Evolutionary conservation across 2,113 vertebrate species (phyloP).

Genomic region (Chaenocephalus aceratus): DNA sequence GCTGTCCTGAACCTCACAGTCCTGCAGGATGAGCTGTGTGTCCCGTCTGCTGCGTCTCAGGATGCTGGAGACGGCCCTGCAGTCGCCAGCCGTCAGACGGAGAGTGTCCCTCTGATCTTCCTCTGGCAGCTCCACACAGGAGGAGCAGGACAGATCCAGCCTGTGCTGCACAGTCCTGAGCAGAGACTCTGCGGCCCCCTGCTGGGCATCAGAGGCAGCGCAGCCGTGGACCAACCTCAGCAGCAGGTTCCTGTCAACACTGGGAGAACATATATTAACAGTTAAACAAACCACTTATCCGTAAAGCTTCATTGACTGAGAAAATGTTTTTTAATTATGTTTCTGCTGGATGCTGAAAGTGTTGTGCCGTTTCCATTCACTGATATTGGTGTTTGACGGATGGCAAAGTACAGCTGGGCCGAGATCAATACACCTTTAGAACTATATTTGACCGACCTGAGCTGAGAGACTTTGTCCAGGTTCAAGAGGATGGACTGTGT

Average conservation of each 20-base stretch:
- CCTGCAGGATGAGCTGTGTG: conserved; percentile 31
- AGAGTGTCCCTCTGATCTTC: conserved; percentile 11
- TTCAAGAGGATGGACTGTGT: too few relatives aligned
- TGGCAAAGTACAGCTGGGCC: too few relatives aligned
- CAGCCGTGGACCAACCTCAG: conserved; percentile 48
- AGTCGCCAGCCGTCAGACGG: conserved; percentile 27
- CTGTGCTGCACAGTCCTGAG: conserved; percentile 38
- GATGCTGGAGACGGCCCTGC: conserved; percentile 28
- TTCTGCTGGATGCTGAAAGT: too few relatives aligned
- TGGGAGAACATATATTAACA: background rate
- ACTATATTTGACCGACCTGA: too few relatives aligned
- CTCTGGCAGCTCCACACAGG: conserved; percentile 4
- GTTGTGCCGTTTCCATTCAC: too few relatives aligned
- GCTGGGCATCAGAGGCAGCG: conserved; percentile 19
- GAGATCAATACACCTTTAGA: too few relatives aligned
- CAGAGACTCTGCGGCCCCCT: conserved; percentile 13
- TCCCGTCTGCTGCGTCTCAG: conserved; percentile 20
- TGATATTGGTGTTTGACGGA: too few relatives aligned
- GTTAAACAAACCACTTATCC: background rate
- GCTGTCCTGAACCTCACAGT: conserved; percentile 44
- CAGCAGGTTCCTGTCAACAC: conserved; percentile 49
- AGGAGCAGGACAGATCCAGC: conserved; percentile 46
- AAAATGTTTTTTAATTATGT: too few relatives aligned
- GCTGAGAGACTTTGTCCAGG: too few relatives aligned
- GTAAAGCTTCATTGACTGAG: too few relatives aligned